A percentile compares a stretch with the other conserved stretches of the same genome.
phyloP scores from a whole-genome alignment of 2,113 vertebrate genomes.

The Aspiorhynchus laticeps region DNA sequence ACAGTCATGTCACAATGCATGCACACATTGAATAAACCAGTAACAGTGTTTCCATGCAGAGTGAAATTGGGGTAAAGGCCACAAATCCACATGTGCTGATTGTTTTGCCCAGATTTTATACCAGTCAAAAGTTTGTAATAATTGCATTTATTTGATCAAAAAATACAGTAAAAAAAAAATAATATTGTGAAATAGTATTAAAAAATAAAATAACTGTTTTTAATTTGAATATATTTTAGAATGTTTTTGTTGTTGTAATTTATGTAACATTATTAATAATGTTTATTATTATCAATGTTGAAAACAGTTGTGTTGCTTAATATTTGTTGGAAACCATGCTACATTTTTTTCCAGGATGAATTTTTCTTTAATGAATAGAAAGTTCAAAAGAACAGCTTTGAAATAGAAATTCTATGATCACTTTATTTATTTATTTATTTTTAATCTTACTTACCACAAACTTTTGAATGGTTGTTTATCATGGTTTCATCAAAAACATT shows the following conservation, averaged over 20 bases:
- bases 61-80: background rate
- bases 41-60: background rate
- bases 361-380: too few species aligned
- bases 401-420: too few species aligned
- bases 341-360: too few species aligned
- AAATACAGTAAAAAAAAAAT: background rate
- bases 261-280: too few species aligned
- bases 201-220: background rate
- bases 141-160: background rate
- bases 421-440: too few species aligned
- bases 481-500: background rate
- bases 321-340: too few species aligned
- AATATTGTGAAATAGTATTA: background rate
- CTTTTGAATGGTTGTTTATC: background rate
- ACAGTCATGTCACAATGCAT: background rate
- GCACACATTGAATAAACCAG: background rate
- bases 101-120: background rate
- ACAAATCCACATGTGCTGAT: background rate
- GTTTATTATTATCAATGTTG: too few species aligned
- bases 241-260: background rate
- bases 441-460: too few species aligned
- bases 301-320: too few species aligned
- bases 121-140: background rate
- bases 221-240: background rate
- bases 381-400: too few species aligned